Evolutionary conservation across 2,113 vertebrate species (phyloP), one percentile per base, ranked within the genome.

Genomic region (Oreochromis niloticus): DNA sequence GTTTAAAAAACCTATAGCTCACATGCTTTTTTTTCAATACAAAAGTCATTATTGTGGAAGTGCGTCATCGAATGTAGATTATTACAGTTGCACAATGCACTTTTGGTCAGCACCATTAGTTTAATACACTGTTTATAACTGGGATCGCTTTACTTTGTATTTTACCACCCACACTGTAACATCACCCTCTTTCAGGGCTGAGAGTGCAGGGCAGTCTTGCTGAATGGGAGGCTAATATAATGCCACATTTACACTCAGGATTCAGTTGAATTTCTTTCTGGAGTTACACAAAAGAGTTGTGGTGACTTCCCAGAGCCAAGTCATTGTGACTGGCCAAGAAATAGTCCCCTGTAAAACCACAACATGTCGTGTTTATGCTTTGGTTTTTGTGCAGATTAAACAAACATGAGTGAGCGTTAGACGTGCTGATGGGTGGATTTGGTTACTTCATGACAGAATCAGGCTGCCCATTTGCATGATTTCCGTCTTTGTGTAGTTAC

Each of bases 271-370:
- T 24, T 48, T 87, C 61, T n/a, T 46, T 78, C 22, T 73, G 24
- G 75, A 88, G 84, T 41, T 16, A 41, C 30, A 86, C 36, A 81
- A 75, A 88, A 80, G 80, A 82, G 71, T 43, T 85, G 61, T 16
- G 36, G 84, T 83, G 75, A 68, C 82, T 59, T 68, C 14, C 22
- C 24, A 50, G 68, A 68, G 84, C 68, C 71, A 50, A 83, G 41
- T 83, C 84, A 86, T 81, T 59, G 61, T 84, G 82, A 88, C 82
- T 34, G 24, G 39, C 73, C 73, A 84, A 68, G 59, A 81, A 84
- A 88, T 59, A 84, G 61, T 84, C 73, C 59, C 30, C 22, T 88
- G 75, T 41, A 88, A 85, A 88, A 88, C 87, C 87, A 17, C 86
- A 80, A 56, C 87, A 61, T 81, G 82, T 59, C n/a, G 54, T 85